phyloP scores from a whole-genome alignment of 1,140 invertebrate genomes.

The Hylaeus anthracinus region DNA sequence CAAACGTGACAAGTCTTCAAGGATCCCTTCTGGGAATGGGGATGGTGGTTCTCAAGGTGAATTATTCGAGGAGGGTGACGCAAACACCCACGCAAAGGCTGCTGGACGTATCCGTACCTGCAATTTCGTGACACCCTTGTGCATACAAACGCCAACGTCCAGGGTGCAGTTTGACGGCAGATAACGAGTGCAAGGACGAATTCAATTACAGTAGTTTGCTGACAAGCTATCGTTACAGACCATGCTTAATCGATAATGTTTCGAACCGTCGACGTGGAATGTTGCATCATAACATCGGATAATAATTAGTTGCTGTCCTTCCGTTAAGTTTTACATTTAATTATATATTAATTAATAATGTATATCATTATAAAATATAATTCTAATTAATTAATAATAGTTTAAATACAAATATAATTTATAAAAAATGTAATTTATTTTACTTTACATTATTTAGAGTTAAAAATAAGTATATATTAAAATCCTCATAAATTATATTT shows the following conservation, averaged over 20 bases:
- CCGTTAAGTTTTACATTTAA: too few relatives aligned
- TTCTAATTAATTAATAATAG: too few relatives aligned
- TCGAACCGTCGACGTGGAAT: too few relatives aligned
- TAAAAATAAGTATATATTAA: too few relatives aligned
- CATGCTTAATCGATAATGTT: slow-evolving; percentile 23
- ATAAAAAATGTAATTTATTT: too few relatives aligned
- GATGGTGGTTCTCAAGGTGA: background rate
- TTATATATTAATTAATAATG: too few relatives aligned
- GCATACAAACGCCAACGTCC: background rate
- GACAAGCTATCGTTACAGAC: slow-evolving; percentile 5
- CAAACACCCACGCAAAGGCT: background rate
- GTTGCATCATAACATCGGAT: too few relatives aligned
- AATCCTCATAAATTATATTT: too few relatives aligned
- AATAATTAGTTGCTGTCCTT: too few relatives aligned
- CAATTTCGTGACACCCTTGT: background rate
- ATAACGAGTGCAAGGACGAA: slow-evolving; percentile 37
- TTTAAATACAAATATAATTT: too few relatives aligned
- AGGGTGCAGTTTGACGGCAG: slow-evolving; percentile 41
- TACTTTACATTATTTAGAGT: too few relatives aligned
- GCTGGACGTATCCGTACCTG: background rate
- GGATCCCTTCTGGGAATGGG: background rate
- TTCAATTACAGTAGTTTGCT: slow-evolving; percentile 26
- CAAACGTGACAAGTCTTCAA: background rate
- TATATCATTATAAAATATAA: too few relatives aligned
- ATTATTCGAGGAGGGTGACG: background rate